A percentile compares a stretch with the other conserved stretches of the same genome.
Conservation (phyloP, 2,797 vertebrate species). For the Bovichtus variegatus region DNA sequence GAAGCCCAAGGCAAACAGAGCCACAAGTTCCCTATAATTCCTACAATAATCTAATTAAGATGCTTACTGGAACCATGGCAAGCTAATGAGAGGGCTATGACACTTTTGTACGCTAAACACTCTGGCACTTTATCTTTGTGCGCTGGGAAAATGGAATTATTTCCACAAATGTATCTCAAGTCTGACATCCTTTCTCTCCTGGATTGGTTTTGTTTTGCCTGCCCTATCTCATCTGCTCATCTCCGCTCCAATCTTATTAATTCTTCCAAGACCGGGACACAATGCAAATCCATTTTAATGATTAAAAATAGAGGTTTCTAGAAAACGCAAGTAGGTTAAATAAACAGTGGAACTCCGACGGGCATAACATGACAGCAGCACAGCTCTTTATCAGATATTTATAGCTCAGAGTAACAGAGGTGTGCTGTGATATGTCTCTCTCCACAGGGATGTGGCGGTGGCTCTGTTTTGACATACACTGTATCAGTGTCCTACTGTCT, state of each 20-base stretch:
- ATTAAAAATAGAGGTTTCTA: conserved; percentile 65
- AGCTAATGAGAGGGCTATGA: conserved; percentile 71
- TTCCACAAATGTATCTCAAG: conserved; percentile 69
- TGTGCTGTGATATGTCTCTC: conserved; percentile 46
- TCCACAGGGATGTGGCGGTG: conserved; percentile 58
- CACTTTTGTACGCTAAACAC: conserved; percentile 70
- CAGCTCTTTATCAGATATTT: conserved; percentile 59
- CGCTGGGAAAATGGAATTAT: conserved; percentile 71
- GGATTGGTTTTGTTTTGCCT: conserved; percentile 71
- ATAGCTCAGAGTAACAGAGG: conserved; percentile 42
- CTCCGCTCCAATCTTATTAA: conserved; percentile 67
- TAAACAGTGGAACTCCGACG: conserved; percentile 59
- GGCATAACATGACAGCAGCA: conserved; percentile 54
- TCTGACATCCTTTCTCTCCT: conserved; percentile 66
- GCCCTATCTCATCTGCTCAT: conserved; percentile 72
- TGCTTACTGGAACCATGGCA: conserved; percentile 70
- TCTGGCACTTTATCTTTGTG: conserved; percentile 66
- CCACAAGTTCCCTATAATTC: conserved; percentile 63
- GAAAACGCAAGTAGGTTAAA: conserved; percentile 67
- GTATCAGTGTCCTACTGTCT: conserved; percentile 63
- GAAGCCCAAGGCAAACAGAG: conserved; percentile 60
- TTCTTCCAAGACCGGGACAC: conserved; percentile 65
- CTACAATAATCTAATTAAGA: conserved; percentile 74
- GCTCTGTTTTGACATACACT: conserved; percentile 54
- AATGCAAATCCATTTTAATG: conserved; percentile 59